Evolutionary conservation across 2,888 invertebrate genomes (phyloP).

Genomic region (Coenonympha arcania): DNA sequence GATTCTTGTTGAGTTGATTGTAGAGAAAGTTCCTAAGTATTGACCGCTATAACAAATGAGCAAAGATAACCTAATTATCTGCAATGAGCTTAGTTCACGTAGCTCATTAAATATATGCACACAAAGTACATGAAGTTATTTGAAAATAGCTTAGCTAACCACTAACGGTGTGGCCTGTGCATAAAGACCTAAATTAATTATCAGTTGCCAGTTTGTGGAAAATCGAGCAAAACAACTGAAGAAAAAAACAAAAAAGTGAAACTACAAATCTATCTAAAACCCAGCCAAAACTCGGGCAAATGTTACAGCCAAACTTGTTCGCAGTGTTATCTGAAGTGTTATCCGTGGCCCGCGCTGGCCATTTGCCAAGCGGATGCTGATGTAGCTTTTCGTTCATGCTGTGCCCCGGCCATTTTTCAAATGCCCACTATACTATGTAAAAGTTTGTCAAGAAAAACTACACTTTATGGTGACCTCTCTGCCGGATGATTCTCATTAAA

Average conservation of each 20-base stretch:
- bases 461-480: neutral
- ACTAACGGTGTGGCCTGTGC: no score
- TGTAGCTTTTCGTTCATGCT: conserved; percentile 45
- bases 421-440: conserved; percentile 9
- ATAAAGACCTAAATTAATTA: no score
- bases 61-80: no score
- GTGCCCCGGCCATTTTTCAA: conserved; percentile 45
- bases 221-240: neutral
- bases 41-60: no score
- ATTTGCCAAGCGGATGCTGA: conserved; percentile 53
- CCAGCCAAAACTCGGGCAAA: conserved; percentile 11
- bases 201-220: no score
- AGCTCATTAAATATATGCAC: no score
- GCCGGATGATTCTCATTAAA: neutral
- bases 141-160: no score
- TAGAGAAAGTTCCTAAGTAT: no score
- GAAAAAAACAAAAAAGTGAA: conserved; percentile 1
- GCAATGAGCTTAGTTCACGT: no score
- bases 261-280: conserved; percentile 8
- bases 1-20: no score
- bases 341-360: conserved; percentile 38
- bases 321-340: conserved; percentile 26
- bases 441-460: conserved; percentile 5
- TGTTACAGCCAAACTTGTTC: conserved; percentile 22
- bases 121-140: no score